Conservation (phyloP, 92 coral and sea anemone genomes). For the Porites cylindrica region DNA sequence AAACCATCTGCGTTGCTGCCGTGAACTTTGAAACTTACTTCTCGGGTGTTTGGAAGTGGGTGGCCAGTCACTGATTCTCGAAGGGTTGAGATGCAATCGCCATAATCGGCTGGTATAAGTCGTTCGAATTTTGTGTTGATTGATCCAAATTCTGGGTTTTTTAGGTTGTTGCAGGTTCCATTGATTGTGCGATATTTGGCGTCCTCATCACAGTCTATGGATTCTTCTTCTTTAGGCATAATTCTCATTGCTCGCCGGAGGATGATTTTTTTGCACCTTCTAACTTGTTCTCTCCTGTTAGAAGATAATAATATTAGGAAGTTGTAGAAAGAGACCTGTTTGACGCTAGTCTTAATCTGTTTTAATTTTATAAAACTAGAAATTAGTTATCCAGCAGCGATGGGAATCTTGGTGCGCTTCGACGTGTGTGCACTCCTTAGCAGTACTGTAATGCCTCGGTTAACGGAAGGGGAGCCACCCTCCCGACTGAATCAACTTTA, state of each 20-base stretch:
- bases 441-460: too few relatives aligned
- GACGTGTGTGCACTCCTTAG: too few relatives aligned
- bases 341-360: background rate
- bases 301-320: background rate
- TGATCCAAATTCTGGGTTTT: slow-evolving; percentile 67
- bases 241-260: background rate
- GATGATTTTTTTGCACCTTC: background rate
- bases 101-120: slow-evolving; percentile 61
- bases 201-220: background rate
- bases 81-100: slow-evolving; percentile 59
- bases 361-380: too few relatives aligned
- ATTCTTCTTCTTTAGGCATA: too few relatives aligned
- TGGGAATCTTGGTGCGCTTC: too few relatives aligned
- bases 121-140: slow-evolving; percentile 51
- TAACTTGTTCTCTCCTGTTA: background rate
- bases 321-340: background rate
- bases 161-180: slow-evolving; percentile 78
- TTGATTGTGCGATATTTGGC: slow-evolving; percentile 60
- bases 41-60: slow-evolving; percentile 53
- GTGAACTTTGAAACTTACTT: slow-evolving; percentile 28
- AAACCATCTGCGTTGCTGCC: slow-evolving; percentile 36
- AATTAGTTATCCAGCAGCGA: too few relatives aligned
- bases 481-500: too few relatives aligned
- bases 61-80: slow-evolving; percentile 37
- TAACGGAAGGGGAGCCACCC: too few relatives aligned